Conservation (phyloP, 2,797 vertebrate genomes). For the Neosalanx taihuensis region DNA sequence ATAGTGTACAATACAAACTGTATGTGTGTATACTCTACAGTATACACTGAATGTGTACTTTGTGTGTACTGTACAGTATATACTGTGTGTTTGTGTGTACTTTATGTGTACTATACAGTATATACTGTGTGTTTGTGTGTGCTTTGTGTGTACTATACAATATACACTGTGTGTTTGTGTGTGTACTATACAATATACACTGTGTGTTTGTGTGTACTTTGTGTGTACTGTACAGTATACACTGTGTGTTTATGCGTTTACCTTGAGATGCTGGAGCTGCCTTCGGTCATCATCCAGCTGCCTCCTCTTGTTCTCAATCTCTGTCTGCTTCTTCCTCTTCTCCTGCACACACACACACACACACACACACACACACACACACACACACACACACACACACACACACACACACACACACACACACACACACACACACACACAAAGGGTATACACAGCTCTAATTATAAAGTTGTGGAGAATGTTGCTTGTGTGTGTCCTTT, state of each 20-base stretch:
- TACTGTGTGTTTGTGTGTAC: not conserved
- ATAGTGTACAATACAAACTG: too few relatives aligned
- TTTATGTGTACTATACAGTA: not conserved
- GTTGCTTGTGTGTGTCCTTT: conserved; percentile 7
- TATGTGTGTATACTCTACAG: too few relatives aligned
- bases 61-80: too few relatives aligned
- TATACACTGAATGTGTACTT: too few relatives aligned
- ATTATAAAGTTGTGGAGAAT: not conserved
- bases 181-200: too few relatives aligned
- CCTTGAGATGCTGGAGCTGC: conserved; percentile 95
- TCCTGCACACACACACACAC: conserved; percentile 70
- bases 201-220: not conserved
- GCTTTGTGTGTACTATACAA: too few relatives aligned
- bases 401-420: not conserved
- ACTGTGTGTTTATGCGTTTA: conserved; percentile 42
- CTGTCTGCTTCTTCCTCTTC: conserved; percentile 87
- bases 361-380: conserved; percentile 14
- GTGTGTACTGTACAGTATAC: not conserved
- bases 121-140: too few relatives aligned
- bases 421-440: conserved; percentile 11
- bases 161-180: too few relatives aligned
- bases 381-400: conserved; percentile 7
- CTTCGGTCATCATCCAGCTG: conserved; percentile 91
- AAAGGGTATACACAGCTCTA: not conserved
- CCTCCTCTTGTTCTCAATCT: conserved; percentile 91